These are phyloP conservation scores for Stenopsyche tienmushanensis DNA, from an alignment of 1,140 invertebrate genomes.

Conservation along the genomic window DNA sequence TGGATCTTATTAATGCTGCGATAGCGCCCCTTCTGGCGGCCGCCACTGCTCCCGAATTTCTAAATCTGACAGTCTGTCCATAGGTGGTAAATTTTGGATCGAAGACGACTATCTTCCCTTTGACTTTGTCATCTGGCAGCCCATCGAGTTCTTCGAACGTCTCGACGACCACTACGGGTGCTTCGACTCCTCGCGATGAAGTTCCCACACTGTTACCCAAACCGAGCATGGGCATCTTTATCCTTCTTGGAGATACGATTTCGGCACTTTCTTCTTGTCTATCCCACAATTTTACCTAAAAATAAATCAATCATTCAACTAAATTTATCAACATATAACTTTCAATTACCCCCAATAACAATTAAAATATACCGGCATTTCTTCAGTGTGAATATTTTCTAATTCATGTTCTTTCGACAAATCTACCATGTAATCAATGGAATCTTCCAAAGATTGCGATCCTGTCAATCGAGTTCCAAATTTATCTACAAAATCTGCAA, in stretches of 20 bases:
- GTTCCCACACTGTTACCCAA: slow-evolving; percentile 65
- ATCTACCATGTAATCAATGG: slow-evolving; percentile 67
- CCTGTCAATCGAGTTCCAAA: slow-evolving; percentile 67
- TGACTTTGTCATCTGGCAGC: slow-evolving; percentile 49
- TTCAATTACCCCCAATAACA: too few relatives aligned
- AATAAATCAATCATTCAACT: slow-evolving; percentile 9
- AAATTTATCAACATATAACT: neutral
- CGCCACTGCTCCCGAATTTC: slow-evolving; percentile 58
- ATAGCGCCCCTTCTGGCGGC: slow-evolving; percentile 68
- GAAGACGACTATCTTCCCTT: slow-evolving; percentile 71
- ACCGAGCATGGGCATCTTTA: slow-evolving; percentile 61
- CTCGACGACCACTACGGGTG: slow-evolving; percentile 64
- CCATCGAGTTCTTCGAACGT: slow-evolving; percentile 63
- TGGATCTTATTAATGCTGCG: slow-evolving; percentile 66
- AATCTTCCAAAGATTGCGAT: slow-evolving; percentile 59
- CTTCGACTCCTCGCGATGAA: slow-evolving; percentile 61
- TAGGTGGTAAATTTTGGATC: slow-evolving; percentile 64
- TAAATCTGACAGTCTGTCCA: slow-evolving; percentile 56
- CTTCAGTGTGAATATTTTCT: slow-evolving; percentile 58
- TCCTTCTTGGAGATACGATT: slow-evolving; percentile 57
- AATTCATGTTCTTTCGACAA: slow-evolving; percentile 54
- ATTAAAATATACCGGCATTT: slow-evolving; percentile 27
- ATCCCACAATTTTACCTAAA: slow-evolving; percentile 43
- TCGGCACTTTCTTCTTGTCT: slow-evolving; percentile 63
- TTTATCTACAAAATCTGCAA: slow-evolving; percentile 65